Conservation (phyloP, 2,797 vertebrate species). For the Fundulus diaphanus region DNA sequence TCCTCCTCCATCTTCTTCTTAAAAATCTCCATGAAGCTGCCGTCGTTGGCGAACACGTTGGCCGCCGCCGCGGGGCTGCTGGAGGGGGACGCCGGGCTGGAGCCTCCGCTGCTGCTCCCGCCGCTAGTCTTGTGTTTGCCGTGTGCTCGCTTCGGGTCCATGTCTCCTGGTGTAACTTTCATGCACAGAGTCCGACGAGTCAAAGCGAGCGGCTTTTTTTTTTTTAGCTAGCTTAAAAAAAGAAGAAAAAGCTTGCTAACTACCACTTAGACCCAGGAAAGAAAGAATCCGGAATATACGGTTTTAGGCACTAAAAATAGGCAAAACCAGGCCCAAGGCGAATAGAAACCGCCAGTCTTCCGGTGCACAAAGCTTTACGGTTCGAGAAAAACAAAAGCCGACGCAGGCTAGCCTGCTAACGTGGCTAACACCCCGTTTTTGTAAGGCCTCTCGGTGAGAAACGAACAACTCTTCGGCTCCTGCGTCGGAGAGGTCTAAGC, state of each 20-base stretch:
- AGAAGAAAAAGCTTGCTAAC: neutral
- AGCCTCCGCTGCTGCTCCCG: constrained; percentile 67
- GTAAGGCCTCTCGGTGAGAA: constrained; percentile 1
- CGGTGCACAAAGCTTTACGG: neutral
- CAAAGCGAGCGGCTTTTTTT: constrained; percentile 13
- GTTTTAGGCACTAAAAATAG: neutral
- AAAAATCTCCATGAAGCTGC: constrained; percentile 97
- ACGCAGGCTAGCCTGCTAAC: constrained; percentile 53
- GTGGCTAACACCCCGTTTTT: constrained; percentile 34
- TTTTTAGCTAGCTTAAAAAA: neutral
- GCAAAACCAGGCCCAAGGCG: neutral
- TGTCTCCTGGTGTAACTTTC: constrained; percentile 26
- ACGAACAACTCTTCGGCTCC: neutral
- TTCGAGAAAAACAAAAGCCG: constrained; percentile 54
- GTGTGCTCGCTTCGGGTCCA: constrained; percentile 65
- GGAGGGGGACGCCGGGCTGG: constrained; percentile 70
- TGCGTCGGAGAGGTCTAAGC: accelerated
- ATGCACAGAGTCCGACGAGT: constrained; percentile 12
- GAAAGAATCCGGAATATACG: neutral
- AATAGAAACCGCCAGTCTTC: neutral
- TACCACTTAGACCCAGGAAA: neutral
- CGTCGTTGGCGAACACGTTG: constrained; percentile 94
- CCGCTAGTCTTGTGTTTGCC: constrained; percentile 20
- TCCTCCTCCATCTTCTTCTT: constrained; percentile 94
- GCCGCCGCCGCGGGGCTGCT: constrained; percentile 65